A percentile compares a stretch with the other conserved stretches of the same genome.
Conservation (phyloP, 1,140 invertebrate species). For the Micrasema minimum region DNA sequence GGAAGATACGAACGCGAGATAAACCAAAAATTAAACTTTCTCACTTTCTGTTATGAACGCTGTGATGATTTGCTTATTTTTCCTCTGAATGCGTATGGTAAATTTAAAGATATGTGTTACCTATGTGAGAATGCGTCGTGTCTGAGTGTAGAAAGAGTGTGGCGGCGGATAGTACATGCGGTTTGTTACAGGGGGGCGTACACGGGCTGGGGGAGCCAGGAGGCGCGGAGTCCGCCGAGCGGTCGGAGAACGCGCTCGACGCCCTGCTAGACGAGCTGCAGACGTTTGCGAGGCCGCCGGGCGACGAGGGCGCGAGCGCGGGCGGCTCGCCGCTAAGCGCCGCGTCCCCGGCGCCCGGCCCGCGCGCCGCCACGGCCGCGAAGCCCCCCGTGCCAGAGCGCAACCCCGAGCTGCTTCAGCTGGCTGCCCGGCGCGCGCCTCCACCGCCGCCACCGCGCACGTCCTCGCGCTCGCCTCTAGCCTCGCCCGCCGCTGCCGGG, state of each 20-base stretch:
- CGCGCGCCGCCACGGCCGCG: slow-evolving; percentile 68
- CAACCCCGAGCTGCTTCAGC: slow-evolving; percentile 75
- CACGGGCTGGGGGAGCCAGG: slow-evolving; percentile 62
- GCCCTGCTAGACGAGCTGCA: slow-evolving; percentile 92
- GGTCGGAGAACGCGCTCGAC: slow-evolving; percentile 94
- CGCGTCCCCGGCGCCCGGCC: slow-evolving; percentile 74
- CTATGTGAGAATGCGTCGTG: not conserved
- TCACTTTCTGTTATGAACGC: too few relatives aligned
- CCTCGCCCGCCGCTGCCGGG: slow-evolving; percentile 70
- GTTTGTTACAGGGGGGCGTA: slow-evolving; percentile 52
- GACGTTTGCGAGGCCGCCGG: slow-evolving; percentile 78
- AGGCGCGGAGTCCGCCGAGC: slow-evolving; percentile 74
- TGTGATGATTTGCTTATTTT: slow-evolving; percentile 46
- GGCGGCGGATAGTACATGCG: not conserved
- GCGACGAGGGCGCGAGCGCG: slow-evolving; percentile 68
- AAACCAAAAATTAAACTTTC: too few relatives aligned
- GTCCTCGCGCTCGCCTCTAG: slow-evolving; percentile 82
- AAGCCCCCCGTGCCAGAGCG: slow-evolving; percentile 83
- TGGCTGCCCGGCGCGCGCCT: slow-evolving; percentile 78
- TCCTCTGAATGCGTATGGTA: slow-evolving; percentile 61
- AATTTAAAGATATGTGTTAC: slow-evolving; percentile 59
- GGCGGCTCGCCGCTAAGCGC: slow-evolving; percentile 76
- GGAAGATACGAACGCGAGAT: too few relatives aligned
- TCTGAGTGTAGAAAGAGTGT: not conserved
- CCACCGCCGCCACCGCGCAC: slow-evolving; percentile 87